phyloP scores from a whole-genome alignment of 2,888 invertebrate genomes.

The Galerucella calmariensis region DNA sequence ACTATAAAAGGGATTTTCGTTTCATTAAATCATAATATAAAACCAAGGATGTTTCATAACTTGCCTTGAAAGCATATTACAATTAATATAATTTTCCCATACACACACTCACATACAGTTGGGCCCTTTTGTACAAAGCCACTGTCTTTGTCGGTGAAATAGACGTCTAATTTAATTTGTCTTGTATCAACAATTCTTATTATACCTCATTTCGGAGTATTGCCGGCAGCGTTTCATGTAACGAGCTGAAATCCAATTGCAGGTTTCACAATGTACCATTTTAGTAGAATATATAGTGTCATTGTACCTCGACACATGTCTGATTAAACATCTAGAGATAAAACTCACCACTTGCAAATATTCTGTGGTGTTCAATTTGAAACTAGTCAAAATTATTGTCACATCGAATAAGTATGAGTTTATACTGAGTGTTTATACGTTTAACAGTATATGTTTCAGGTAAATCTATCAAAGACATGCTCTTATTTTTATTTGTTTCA shows the following conservation, averaged over 20 bases:
- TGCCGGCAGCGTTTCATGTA: constrained; percentile 24
- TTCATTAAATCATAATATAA: neutral
- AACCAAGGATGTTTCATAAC: neutral
- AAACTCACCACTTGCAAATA: neutral
- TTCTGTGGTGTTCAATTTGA: neutral
- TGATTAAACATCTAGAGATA: neutral
- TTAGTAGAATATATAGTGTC: constrained; percentile 11
- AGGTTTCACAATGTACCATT: constrained; percentile 23
- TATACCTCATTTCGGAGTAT: constrained; percentile 23
- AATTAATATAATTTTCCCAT: neutral
- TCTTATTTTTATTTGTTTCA: no score
- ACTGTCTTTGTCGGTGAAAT: constrained; percentile 11
- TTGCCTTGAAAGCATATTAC: neutral
- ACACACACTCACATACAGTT: neutral
- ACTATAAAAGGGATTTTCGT: neutral
- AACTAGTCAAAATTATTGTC: neutral
- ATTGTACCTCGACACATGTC: constrained; percentile 1
- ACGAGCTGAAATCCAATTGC: constrained; percentile 30
- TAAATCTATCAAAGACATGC: no score
- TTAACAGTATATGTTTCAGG: neutral
- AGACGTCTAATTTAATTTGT: constrained; percentile 28
- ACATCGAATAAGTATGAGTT: neutral
- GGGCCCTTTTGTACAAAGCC: neutral
- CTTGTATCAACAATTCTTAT: constrained; percentile 31
- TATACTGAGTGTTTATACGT: neutral